Base-by-base conservation (phyloP, 2,888 invertebrate genomes). In the Erebia aethiops region DNA sequence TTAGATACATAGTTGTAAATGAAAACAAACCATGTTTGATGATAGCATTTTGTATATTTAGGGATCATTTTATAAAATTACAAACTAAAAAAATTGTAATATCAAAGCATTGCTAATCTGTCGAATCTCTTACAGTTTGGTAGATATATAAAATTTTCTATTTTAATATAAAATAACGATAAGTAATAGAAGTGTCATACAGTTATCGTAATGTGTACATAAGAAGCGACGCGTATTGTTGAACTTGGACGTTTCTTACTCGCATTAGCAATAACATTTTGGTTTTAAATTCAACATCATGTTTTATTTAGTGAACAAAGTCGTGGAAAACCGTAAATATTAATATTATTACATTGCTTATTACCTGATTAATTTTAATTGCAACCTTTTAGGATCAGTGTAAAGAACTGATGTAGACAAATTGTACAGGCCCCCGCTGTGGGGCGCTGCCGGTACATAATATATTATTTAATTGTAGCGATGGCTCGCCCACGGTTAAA, bases 61-160 rank as follows among this genome's bases (percentile, higher is more conserved):
- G 88, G 87, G 77, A 85, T 87, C 88, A 83, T 91, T 91, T 90
- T 91, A 82, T 89, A 88, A 84, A 83, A 80, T 79, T 79, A 80
- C 78, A 78, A 81, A 85, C 80, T 82, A 75, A 70, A 72, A 64
- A 49, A 73, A 75, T 72, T 72, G 68, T 64, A 70, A 65, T 66
- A 67, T 56, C 57, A 70, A 57, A 82, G 82, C 78, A 83, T 83
- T 82, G 87, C 86, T 82, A 85, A 79, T 82, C 84, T 84, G 84
- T 84, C 83, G 92, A 91, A 92, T 91, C 92, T 92, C 92, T 87
- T 82, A 84, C 89, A 85, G 82, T 87, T 86, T 81, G 86, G 84
- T 91, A 91, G 89, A 82, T 89, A 87, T 89, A 89, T 89, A 81
- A 89, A 89, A 90, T 91, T 92, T 92, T 92, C 88, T 92, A 92